These are phyloP conservation scores for Harpegnathos saltator DNA, from an alignment of 1,140 invertebrate species.

Conservation along the genomic window DNA sequence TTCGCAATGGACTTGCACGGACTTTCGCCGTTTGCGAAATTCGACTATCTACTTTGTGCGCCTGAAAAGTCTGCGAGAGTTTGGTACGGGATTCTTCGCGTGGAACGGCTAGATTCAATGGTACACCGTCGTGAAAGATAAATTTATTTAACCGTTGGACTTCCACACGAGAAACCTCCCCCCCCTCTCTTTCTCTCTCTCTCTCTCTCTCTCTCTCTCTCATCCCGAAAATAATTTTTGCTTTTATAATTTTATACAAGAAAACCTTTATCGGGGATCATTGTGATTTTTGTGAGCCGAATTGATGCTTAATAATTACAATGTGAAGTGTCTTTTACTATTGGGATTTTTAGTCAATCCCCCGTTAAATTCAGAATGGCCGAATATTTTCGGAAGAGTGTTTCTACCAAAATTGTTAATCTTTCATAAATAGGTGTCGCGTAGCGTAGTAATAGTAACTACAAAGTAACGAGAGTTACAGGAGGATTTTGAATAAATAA, in stretches of 20 bases:
- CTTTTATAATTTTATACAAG: not conserved
- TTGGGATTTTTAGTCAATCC: not conserved
- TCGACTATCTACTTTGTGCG: slow-evolving; percentile 30
- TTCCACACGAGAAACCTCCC: not conserved
- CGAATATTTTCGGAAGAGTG: not conserved
- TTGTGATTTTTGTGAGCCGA: not conserved
- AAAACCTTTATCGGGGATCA: not conserved
- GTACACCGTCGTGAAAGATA: slow-evolving; percentile 25
- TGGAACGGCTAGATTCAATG: slow-evolving; percentile 2
- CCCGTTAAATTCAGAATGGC: not conserved
- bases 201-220: too few relatives aligned
- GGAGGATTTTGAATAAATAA: too few relatives aligned
- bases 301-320: not conserved
- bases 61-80: slow-evolving; percentile 32
- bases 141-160: slow-evolving; percentile 32
- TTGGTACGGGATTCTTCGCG: slow-evolving; percentile 15
- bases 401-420: not conserved
- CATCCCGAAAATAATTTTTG: not conserved
- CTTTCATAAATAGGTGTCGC: not conserved
- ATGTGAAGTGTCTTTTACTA: not conserved
- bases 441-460: too few relatives aligned
- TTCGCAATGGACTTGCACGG: slow-evolving; percentile 40
- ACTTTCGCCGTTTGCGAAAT: slow-evolving; percentile 48
- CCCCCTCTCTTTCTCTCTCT: too few relatives aligned
- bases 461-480: too few relatives aligned